phyloP scores from a whole-genome alignment of 2,888 invertebrate species.

The Pterostichus madidus region DNA sequence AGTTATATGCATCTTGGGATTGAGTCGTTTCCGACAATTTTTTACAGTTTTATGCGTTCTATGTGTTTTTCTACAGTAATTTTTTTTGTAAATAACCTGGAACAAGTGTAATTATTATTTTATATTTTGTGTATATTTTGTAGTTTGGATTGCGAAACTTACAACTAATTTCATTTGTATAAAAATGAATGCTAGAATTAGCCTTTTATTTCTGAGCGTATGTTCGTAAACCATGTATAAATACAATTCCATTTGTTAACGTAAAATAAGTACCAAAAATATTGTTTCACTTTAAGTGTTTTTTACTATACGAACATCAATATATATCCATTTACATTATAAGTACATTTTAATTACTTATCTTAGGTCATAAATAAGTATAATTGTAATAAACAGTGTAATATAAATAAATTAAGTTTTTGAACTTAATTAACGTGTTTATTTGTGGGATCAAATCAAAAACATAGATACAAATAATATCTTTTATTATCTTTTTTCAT shows the following conservation, averaged over 20 bases:
- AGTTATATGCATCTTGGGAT: conserved; percentile 15
- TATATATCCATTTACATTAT: conserved; percentile 33
- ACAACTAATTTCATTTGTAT: conserved; percentile 26
- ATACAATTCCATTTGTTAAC: conserved; percentile 47
- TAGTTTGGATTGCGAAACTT: conserved; percentile 36
- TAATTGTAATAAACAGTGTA: conserved; percentile 61
- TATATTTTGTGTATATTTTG: conserved; percentile 26
- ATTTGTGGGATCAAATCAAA: not conserved
- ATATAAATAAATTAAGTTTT: conserved; percentile 60
- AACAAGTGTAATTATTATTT: conserved; percentile 26
- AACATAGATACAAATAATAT: not conserved
- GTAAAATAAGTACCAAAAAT: conserved; percentile 25
- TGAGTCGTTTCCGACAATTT: conserved; percentile 25
- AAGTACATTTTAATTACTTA: conserved; percentile 54
- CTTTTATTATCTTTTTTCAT: no score
- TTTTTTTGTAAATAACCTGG: conserved; percentile 28
- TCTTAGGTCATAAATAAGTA: conserved; percentile 41
- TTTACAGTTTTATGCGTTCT: conserved; percentile 9
- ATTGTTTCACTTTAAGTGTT: conserved; percentile 45
- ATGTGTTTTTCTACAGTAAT: not conserved
- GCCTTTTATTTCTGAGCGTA: conserved; percentile 31
- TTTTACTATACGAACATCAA: conserved; percentile 39
- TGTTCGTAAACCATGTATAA: conserved; percentile 53
- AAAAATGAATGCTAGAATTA: conserved; percentile 25
- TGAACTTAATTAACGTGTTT: conserved; percentile 4